These are phyloP conservation scores for Xestia rhomboidea DNA, from an alignment of 2,888 invertebrate genomes.

Conservation along the genomic window DNA sequence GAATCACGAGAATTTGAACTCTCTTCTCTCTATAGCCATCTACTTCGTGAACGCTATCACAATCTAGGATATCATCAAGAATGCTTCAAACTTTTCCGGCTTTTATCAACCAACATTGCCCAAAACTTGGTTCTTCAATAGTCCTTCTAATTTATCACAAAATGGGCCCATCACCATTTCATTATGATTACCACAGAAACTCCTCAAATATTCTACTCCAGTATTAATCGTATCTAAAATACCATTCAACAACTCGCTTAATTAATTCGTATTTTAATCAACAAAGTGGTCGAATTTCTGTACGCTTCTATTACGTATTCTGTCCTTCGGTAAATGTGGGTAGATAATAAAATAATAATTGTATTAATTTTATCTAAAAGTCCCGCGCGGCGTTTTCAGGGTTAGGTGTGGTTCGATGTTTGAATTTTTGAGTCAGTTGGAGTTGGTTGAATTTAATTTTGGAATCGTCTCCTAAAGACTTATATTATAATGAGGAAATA, in stretches of 20 bases:
- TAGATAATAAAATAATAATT: constrained; percentile 56
- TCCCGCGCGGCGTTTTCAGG: constrained; percentile 6
- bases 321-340: constrained; percentile 34
- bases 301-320: constrained; percentile 41
- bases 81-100: neutral
- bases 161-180: constrained; percentile 8
- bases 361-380: constrained; percentile 38
- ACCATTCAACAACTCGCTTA: constrained; percentile 48
- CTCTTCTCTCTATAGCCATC: neutral
- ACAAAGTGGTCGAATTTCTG: constrained; percentile 48
- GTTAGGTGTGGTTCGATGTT: constrained; percentile 33
- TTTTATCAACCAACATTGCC: neutral
- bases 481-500: no score
- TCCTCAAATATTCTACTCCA: constrained; percentile 36
- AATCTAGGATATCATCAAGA: neutral
- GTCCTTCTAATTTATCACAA: constrained; percentile 1
- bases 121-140: neutral
- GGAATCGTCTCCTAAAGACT: neutral
- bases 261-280: constrained; percentile 63
- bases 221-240: constrained; percentile 53
- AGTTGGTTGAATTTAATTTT: neutral
- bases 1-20: neutral
- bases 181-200: constrained; percentile 35
- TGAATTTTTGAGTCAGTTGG: constrained; percentile 3
- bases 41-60: neutral